Base-by-base conservation (phyloP, 2,888 invertebrate species). In the Pogonocherus hispidulus region DNA sequence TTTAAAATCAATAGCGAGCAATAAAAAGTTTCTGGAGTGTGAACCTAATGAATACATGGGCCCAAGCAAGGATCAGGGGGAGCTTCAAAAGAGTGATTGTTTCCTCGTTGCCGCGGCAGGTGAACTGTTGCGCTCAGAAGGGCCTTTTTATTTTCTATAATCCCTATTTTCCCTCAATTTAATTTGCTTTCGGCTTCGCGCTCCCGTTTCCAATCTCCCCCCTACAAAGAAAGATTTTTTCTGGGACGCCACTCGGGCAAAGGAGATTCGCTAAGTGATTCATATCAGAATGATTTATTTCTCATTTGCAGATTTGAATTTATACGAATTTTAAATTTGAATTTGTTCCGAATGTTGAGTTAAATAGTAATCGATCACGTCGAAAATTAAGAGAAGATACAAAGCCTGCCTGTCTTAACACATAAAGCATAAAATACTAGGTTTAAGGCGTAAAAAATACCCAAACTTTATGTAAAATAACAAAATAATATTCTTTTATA, bases 131-230 rank as follows among this genome's bases (percentile, higher is more conserved):
- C 74, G 70, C 66, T 71, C 64, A 63, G 67, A 63, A 63, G 69
- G 69, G 72, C 68, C 72, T 73, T 73, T 75, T 76, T 76, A 73
- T 73, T 77, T 78, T 75, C 74, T 69, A 73, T 76, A 78, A 76
- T 76, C 73, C 74, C 68, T 71, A 73, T 76, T 76, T 75, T 76
- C 76, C 72, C 69, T 75, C 73, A 70, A 73, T 73, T 73, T 73
- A 75, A 75, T 70, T 70, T 62, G 70, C 64, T 59, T 67, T 52
- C 57, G 47, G 60, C 51, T 41, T 62, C 55, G 41, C 67, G 44
- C 55, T 51, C 51, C 57, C 52, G 49, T 56, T 64, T 63, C 35
- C 63, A 46, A 65, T 65, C 62, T 63, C 63, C 67, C 60, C 57
- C 5, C 11, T n/a, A n/a, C n/a, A 8, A 23, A 52, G 23, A 32